Percentiles rank a stretch among this genome's conserved stretches.
Conservation (phyloP, 2,888 invertebrate species). For the Metopia argyrocephala region DNA sequence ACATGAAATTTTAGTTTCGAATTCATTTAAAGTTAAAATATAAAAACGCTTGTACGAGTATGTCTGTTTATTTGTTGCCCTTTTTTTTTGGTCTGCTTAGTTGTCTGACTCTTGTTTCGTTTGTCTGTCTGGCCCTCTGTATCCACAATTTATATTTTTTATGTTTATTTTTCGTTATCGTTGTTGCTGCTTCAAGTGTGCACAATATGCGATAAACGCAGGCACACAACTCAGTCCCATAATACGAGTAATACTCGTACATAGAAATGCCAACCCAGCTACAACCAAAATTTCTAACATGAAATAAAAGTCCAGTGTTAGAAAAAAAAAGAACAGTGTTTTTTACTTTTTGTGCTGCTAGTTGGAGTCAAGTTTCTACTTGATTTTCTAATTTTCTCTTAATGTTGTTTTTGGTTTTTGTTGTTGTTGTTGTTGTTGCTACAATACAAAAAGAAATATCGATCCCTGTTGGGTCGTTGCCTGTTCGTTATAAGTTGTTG, state of each 20-base stretch:
- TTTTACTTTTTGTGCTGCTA: not conserved
- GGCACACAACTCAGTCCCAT: no score
- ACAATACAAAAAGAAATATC: constrained; percentile 39
- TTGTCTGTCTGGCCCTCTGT: constrained; percentile 4
- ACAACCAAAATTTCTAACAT: constrained; percentile 19
- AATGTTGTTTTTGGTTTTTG: constrained; percentile 22
- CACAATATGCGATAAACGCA: constrained; percentile 58
- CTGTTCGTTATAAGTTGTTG: constrained; percentile 8
- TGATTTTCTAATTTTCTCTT: not conserved
- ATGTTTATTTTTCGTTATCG: constrained; percentile 16
- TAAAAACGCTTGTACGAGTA: not conserved
- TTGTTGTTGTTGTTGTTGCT: constrained; percentile 18
- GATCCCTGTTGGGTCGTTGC: constrained; percentile 58
- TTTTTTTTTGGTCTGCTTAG: not conserved
- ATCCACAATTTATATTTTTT: constrained; percentile 24
- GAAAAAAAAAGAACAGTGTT: not conserved
- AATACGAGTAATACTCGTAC: no score
- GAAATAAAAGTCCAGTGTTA: constrained; percentile 22
- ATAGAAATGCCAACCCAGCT: constrained; percentile 26
- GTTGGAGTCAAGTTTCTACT: not conserved
- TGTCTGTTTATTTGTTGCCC: not conserved
- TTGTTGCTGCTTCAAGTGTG: constrained; percentile 48
- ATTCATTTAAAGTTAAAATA: constrained; percentile 42
- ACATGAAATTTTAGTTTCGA: constrained; percentile 49
- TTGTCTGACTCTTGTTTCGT: not conserved